phyloP scores from a whole-genome alignment of 2,888 invertebrate genomes.

The Acleris sparsana region DNA sequence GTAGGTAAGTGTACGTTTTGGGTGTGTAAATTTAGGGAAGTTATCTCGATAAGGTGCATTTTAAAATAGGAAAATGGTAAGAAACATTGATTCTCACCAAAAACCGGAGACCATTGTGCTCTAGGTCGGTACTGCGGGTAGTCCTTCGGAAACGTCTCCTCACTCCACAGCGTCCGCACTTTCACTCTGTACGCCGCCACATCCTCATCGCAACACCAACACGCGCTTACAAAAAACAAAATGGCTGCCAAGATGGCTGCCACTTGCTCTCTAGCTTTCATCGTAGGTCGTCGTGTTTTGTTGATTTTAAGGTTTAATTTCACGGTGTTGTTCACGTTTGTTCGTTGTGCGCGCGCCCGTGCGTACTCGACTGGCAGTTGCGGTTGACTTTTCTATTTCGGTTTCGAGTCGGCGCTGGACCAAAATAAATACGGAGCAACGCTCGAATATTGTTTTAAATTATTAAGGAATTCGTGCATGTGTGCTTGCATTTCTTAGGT shows the following conservation, averaged over 20 bases:
- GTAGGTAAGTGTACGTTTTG: no score
- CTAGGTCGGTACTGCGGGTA: slow-evolving; percentile 95
- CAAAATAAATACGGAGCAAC: slow-evolving; percentile 68
- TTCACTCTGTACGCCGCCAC: slow-evolving; percentile 94
- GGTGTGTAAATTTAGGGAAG: no score
- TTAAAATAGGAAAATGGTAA: no score
- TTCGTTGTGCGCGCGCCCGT: slow-evolving; percentile 61
- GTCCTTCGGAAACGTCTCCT: slow-evolving; percentile 94
- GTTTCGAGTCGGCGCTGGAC: slow-evolving; percentile 65
- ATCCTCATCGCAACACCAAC: slow-evolving; percentile 86
- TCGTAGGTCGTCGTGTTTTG: slow-evolving; percentile 51
- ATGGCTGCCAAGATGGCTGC: slow-evolving; percentile 75
- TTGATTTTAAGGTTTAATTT: slow-evolving; percentile 40
- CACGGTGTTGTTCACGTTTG: slow-evolving; percentile 42
- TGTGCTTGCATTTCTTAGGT: neutral
- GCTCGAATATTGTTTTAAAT: slow-evolving; percentile 25
- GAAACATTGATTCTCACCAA: slow-evolving; percentile 86
- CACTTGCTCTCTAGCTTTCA: slow-evolving; percentile 58
- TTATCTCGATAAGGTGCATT: no score
- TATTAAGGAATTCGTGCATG: slow-evolving; percentile 8
- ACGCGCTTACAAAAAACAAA: slow-evolving; percentile 60
- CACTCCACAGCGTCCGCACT: slow-evolving; percentile 93
- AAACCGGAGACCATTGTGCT: slow-evolving; percentile 95
- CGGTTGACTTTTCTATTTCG: slow-evolving; percentile 80
- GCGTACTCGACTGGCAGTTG: slow-evolving; percentile 63